Percentiles rank a stretch among this genome's conserved stretches.
phyloP scores from a whole-genome alignment of 2,888 invertebrate genomes.

The Myathropa florea region DNA sequence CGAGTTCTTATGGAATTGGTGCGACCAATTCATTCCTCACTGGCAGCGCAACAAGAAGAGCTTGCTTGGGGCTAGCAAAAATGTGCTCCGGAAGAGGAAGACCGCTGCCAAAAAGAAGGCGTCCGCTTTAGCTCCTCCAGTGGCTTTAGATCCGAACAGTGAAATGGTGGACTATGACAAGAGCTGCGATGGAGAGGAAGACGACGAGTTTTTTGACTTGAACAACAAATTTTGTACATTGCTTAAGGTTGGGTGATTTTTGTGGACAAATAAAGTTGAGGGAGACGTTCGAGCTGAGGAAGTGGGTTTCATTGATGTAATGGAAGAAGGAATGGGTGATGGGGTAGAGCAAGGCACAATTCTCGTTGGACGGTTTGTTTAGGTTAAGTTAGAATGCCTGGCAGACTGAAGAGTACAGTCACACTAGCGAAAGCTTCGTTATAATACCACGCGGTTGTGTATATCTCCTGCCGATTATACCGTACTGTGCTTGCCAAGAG shows the following conservation, averaged over 20 bases:
- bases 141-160: constrained; percentile 74
- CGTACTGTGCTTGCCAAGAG: no score
- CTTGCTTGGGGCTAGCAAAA: constrained; percentile 73
- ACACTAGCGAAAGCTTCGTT: no score
- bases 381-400: no score
- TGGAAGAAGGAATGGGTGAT: not conserved
- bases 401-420: no score
- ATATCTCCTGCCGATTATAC: no score
- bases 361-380: no score
- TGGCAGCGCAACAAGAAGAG: constrained; percentile 73
- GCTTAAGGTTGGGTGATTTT: constrained; percentile 71
- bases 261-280: constrained; percentile 12
- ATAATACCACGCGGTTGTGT: no score
- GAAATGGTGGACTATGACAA: constrained; percentile 71
- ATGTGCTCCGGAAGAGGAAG: constrained; percentile 75
- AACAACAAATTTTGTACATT: constrained; percentile 79
- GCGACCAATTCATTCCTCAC: constrained; percentile 75
- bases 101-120: constrained; percentile 74
- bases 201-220: constrained; percentile 77
- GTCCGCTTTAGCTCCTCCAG: constrained; percentile 16
- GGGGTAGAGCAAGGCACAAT: no score
- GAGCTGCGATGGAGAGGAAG: constrained; percentile 41
- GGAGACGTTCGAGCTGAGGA: not conserved
- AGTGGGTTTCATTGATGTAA: not conserved
- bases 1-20: constrained; percentile 76